These are phyloP conservation scores for Eulemur mongoz DNA, from an alignment of 2,797 vertebrate species.

Conservation along the genomic window DNA sequence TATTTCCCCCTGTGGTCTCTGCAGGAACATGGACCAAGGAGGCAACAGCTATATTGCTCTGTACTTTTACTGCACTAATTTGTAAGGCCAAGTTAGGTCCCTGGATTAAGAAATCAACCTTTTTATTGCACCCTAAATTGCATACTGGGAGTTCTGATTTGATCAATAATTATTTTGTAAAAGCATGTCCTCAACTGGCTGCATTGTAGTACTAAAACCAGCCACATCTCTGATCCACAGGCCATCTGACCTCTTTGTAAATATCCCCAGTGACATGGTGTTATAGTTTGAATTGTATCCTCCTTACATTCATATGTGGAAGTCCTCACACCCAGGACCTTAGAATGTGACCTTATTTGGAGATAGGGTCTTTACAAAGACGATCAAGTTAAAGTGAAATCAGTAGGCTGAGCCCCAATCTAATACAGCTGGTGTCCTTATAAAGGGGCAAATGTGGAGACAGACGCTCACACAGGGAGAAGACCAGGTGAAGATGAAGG, in stretches of 20 bases:
- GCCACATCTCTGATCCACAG: not conserved
- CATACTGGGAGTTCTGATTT: not conserved
- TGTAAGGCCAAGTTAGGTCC: not conserved
- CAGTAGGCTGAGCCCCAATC: not conserved
- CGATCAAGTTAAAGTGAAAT: not conserved
- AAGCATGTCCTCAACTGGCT: not conserved
- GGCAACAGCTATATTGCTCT: not conserved
- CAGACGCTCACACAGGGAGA: not conserved
- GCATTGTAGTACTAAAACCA: not conserved
- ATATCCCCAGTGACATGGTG: not conserved
- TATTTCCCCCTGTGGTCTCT: not conserved
- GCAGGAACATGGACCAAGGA: not conserved
- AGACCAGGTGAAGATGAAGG: not conserved
- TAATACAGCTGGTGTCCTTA: not conserved
- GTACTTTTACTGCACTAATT: not conserved
- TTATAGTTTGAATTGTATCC: not conserved
- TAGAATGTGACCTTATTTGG: not conserved
- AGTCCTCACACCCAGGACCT: not conserved
- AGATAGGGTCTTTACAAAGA: not conserved
- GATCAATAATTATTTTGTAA: not conserved
- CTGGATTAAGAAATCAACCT: conserved; percentile 8
- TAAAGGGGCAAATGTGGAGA: not conserved
- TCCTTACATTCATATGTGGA: not conserved
- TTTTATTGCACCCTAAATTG: not conserved
- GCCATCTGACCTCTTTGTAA: not conserved